These are phyloP conservation scores for Macrotis lagotis DNA, from an alignment of 2,113 vertebrate species.

Conservation along the genomic window DNA sequence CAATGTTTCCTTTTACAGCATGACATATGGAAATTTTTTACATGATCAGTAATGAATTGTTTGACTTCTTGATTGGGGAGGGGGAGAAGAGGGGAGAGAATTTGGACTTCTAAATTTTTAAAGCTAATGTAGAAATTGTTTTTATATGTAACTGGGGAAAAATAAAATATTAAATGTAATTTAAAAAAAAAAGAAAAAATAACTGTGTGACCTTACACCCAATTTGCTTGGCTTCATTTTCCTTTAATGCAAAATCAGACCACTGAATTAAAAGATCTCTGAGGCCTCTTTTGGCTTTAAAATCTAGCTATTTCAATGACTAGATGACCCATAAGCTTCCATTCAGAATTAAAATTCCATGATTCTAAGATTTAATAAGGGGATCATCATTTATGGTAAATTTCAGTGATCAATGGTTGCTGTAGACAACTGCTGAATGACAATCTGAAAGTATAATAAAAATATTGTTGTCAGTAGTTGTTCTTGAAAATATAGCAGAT, in stretches of 20 bases:
- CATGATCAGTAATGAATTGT: too few relatives aligned
- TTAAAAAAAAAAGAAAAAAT: too few relatives aligned
- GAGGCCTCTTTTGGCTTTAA: not conserved
- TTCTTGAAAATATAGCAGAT: not conserved
- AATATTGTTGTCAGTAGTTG: not conserved
- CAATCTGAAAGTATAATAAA: not conserved
- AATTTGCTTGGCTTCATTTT: not conserved
- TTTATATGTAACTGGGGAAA: too few relatives aligned
- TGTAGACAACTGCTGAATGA: not conserved
- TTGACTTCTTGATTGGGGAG: too few relatives aligned
- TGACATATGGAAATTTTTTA: too few relatives aligned
- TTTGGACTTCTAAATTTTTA: too few relatives aligned
- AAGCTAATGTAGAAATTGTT: too few relatives aligned
- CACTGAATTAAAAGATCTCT: not conserved
- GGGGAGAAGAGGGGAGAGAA: too few relatives aligned
- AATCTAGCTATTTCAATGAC: not conserved
- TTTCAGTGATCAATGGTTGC: not conserved
- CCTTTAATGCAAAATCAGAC: not conserved
- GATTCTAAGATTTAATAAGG: not conserved
- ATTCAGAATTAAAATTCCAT: not conserved
- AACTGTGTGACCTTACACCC: not conserved
- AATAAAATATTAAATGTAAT: too few relatives aligned
- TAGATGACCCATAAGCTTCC: not conserved
- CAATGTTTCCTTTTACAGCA: too few relatives aligned
- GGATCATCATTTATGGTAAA: not conserved